Evolutionary conservation across 2,888 invertebrate genomes (phyloP).

Genomic region (Bugulina stolonifera): DNA sequence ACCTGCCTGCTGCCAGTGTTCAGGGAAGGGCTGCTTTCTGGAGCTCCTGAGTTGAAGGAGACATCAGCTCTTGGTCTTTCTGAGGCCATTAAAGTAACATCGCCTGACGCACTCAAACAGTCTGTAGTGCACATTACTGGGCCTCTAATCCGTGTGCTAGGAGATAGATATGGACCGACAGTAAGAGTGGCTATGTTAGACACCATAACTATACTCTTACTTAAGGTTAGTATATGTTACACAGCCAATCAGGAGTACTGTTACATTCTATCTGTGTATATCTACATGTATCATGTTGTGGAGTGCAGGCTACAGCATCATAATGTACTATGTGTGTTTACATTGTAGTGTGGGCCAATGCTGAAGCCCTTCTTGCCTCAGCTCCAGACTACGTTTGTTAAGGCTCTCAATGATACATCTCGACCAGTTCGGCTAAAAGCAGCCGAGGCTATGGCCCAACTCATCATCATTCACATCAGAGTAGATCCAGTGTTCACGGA

Average conservation of each 20-base stretch:
- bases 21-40: slow-evolving; percentile 91
- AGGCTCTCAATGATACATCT: slow-evolving; percentile 84
- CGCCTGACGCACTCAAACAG: slow-evolving; percentile 79
- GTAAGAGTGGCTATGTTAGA: slow-evolving; percentile 94
- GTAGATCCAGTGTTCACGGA: slow-evolving; percentile 93
- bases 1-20: slow-evolving; percentile 88
- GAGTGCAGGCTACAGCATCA: too few species aligned
- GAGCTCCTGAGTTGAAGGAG: slow-evolving; percentile 90
- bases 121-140: slow-evolving; percentile 97
- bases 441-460: slow-evolving; percentile 71
- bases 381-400: slow-evolving; percentile 94
- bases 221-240: slow-evolving; percentile 62
- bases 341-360: slow-evolving; percentile 75
- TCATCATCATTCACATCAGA: slow-evolving; percentile 84
- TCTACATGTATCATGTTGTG: too few species aligned
- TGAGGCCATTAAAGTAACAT: slow-evolving; percentile 75
- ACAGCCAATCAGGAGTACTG: too few species aligned
- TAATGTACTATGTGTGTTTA: too few species aligned
- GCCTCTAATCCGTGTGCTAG: slow-evolving; percentile 91
- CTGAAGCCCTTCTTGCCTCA: slow-evolving; percentile 97
- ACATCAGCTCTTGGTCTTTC: slow-evolving; percentile 85
- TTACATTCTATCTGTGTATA: too few species aligned
- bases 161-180: slow-evolving; percentile 85
- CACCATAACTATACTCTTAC: slow-evolving; percentile 81
- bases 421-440: slow-evolving; percentile 82